Percentiles rank a stretch among this genome's conserved stretches.
Conservation (phyloP, 2,113 vertebrate species). For the Prunella fulvescens region DNA sequence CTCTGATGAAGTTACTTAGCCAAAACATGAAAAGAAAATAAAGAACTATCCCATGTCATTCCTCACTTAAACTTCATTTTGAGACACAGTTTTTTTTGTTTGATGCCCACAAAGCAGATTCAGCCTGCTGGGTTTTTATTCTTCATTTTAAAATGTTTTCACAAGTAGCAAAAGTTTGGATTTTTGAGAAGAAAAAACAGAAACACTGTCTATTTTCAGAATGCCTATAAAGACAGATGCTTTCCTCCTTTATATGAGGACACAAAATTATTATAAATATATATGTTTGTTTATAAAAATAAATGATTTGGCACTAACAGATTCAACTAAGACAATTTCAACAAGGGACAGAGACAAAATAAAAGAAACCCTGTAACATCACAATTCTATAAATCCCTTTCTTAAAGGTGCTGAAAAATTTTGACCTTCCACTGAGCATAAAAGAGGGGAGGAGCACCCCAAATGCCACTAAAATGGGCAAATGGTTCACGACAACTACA, state of each 20-base stretch:
- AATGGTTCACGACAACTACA: not conserved
- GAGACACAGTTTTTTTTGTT: not conserved
- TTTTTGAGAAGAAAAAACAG: not conserved
- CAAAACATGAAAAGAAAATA: not conserved
- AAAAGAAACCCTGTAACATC: not conserved
- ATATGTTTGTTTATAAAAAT: constrained; percentile 16
- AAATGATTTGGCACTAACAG: not conserved
- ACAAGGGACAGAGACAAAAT: not conserved
- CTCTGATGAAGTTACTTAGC: not conserved
- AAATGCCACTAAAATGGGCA: not conserved
- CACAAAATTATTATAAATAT: constrained; percentile 21
- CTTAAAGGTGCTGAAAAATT: not conserved
- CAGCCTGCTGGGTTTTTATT: not conserved
- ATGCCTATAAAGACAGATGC: not conserved
- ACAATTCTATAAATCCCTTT: not conserved
- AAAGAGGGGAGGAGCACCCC: not conserved
- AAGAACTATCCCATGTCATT: not conserved
- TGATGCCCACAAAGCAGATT: not conserved
- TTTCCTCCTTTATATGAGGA: not conserved
- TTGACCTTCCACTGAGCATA: not conserved
- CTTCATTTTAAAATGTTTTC: constrained; percentile 29
- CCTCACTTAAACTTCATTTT: not conserved
- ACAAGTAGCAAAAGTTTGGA: not conserved
- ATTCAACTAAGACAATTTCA: not conserved
- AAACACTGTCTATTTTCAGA: not conserved